Conservation (phyloP, 2,888 invertebrate species). For the Lamproptera curius region DNA sequence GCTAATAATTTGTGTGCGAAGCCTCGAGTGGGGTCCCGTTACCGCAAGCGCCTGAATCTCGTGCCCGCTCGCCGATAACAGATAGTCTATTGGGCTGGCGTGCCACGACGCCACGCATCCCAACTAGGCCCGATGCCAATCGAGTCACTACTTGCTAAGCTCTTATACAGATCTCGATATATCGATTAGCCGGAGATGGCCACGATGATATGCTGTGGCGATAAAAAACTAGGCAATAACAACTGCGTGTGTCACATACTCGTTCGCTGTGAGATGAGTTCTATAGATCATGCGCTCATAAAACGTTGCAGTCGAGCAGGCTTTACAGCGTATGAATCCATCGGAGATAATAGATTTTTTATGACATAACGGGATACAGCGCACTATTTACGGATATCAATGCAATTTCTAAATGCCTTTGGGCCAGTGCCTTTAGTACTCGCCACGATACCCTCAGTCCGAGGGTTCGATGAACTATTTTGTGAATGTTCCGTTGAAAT, state of each 20-base stretch:
- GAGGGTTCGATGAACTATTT: slow-evolving; percentile 22
- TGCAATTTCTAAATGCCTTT: slow-evolving; percentile 24
- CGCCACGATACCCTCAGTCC: slow-evolving; percentile 9
- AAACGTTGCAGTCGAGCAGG: slow-evolving; percentile 17
- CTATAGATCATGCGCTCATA: slow-evolving; percentile 6
- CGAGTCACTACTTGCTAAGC: not conserved
- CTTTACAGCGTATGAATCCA: slow-evolving; percentile 20
- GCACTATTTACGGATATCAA: slow-evolving; percentile 23
- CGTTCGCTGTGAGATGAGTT: slow-evolving; percentile 6
- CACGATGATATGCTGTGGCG: not conserved
- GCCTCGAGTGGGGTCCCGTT: slow-evolving; percentile 66
- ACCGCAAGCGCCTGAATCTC: slow-evolving; percentile 61
- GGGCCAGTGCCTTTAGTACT: slow-evolving; percentile 18
- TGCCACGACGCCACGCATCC: slow-evolving; percentile 1
- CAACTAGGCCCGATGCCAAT: not conserved
- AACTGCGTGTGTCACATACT: slow-evolving; percentile 18
- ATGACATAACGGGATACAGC: slow-evolving; percentile 27
- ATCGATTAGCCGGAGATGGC: not conserved
- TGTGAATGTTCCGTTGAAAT: slow-evolving; percentile 13
- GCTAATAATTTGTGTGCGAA: slow-evolving; percentile 75
- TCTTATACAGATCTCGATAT: not conserved
- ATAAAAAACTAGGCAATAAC: not conserved
- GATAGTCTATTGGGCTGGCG: slow-evolving; percentile 14
- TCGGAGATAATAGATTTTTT: slow-evolving; percentile 28
- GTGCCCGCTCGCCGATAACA: slow-evolving; percentile 49